A percentile compares a stretch with the other conserved stretches of the same genome.
These are phyloP conservation scores for Thunnus thynnus DNA, from an alignment of 2,113 vertebrate species.

Conservation along the genomic window DNA sequence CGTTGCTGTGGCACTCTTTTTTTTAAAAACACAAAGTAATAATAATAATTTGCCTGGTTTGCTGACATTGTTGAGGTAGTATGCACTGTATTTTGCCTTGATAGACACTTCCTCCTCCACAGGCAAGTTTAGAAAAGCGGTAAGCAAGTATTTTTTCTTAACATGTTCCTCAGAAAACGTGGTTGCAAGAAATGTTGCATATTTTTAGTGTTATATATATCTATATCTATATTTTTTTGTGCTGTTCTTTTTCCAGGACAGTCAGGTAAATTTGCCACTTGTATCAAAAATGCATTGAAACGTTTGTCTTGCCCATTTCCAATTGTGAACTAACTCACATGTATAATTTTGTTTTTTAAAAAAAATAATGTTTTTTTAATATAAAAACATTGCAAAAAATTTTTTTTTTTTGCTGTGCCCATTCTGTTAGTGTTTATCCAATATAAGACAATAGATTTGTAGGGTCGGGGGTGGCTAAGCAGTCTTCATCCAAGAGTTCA, in stretches of 20 bases:
- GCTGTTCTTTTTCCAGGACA: constrained; percentile 85
- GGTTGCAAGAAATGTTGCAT: constrained; percentile 79
- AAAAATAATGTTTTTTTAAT: constrained; percentile 66
- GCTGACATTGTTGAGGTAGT: constrained; percentile 78
- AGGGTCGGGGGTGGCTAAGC: constrained; percentile 95
- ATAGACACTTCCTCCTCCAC: constrained; percentile 87
- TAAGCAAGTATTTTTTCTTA: constrained; percentile 80
- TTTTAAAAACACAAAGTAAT: neutral
- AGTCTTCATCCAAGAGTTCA: constrained; percentile 95
- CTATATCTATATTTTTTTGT: constrained; percentile 60
- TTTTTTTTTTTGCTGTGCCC: constrained; percentile 90
- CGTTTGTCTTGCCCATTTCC: constrained; percentile 77
- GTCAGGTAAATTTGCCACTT: constrained; percentile 79
- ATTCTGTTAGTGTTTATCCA: constrained; percentile 96
- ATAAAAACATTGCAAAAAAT: constrained; percentile 87
- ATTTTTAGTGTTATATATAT: constrained; percentile 72
- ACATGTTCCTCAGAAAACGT: constrained; percentile 78
- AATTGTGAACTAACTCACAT: constrained; percentile 87
- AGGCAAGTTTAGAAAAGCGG: constrained; percentile 87
- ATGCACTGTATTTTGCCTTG: constrained; percentile 79
- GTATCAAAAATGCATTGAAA: constrained; percentile 78
- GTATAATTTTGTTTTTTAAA: constrained; percentile 86
- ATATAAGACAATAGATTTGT: constrained; percentile 88
- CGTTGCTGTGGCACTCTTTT: constrained; percentile 70
- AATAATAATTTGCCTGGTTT: constrained; percentile 57